Conservation (phyloP, 2,888 invertebrate genomes). For the Blastobasis lacticolella region DNA sequence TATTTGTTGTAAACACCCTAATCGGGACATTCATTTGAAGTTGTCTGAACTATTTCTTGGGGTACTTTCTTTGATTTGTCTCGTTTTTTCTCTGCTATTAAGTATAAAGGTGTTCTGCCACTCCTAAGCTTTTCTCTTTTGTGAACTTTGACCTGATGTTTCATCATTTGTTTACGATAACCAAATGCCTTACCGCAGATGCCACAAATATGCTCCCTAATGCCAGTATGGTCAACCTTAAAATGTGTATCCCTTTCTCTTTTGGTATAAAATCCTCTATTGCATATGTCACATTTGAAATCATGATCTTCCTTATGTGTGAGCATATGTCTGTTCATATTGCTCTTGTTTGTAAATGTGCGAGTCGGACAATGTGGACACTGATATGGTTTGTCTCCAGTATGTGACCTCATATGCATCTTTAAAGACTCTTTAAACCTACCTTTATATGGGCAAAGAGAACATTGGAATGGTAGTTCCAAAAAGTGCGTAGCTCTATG, state of each 20-base stretch:
- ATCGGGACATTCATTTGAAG: no score
- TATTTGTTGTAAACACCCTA: no score
- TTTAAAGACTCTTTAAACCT: constrained; percentile 52
- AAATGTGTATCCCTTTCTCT: constrained; percentile 46
- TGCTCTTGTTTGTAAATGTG: constrained; percentile 58
- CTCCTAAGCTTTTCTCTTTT: constrained; percentile 50
- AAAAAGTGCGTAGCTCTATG: constrained; percentile 56
- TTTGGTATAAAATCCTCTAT: constrained; percentile 49
- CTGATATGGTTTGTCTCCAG: constrained; percentile 59
- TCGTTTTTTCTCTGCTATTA: constrained; percentile 35
- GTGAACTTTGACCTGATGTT: constrained; percentile 58
- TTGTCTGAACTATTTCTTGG: no score
- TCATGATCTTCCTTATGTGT: constrained; percentile 45
- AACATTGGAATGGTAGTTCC: constrained; percentile 28
- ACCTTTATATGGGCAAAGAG: constrained; percentile 54
- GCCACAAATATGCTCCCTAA: constrained; percentile 54
- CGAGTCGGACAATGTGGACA: constrained; percentile 49
- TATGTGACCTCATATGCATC: constrained; percentile 61
- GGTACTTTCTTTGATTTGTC: constrained; percentile 44
- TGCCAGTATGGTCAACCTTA: constrained; percentile 56
- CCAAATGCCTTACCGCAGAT: constrained; percentile 60
- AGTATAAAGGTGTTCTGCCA: constrained; percentile 54
- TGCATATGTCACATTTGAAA: constrained; percentile 52
- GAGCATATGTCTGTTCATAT: constrained; percentile 51
- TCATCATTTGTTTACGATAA: constrained; percentile 61